phyloP scores from a whole-genome alignment of 1,140 invertebrate genomes.

The Drosophila gunungcola region DNA sequence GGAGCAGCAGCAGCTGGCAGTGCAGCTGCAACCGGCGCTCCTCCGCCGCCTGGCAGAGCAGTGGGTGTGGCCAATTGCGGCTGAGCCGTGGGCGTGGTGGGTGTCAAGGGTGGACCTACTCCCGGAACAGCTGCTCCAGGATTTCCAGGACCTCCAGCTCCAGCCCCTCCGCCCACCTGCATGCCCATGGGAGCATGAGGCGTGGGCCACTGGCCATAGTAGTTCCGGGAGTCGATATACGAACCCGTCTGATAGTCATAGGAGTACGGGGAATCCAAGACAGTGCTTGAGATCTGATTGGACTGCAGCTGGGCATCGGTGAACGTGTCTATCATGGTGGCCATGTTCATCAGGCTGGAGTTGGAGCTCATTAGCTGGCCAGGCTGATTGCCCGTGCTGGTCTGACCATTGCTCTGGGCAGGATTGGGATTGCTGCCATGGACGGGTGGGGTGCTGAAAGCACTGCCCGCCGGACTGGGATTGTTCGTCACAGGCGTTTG shows the following conservation, averaged over 20 bases:
- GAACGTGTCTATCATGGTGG: constrained; percentile 90
- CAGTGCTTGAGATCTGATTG: constrained; percentile 92
- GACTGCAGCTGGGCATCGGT: constrained; percentile 91
- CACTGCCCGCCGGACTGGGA: constrained; percentile 82
- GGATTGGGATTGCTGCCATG: constrained; percentile 59
- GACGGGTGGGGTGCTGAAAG: constrained; percentile 80
- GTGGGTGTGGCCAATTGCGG: constrained; percentile 19
- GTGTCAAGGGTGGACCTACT: constrained; percentile 46
- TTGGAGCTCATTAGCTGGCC: constrained; percentile 85
- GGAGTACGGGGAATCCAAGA: constrained; percentile 90
- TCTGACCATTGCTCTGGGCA: constrained; percentile 31
- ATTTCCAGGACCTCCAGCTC: neutral
- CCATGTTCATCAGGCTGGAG: constrained; percentile 88
- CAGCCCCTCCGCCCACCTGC: constrained; percentile 26
- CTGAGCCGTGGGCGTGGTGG: constrained; percentile 62
- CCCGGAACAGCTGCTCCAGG: constrained; percentile 7
- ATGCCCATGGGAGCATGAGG: constrained; percentile 66
- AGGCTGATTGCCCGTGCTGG: constrained; percentile 33
- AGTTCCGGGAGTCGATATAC: constrained; percentile 84
- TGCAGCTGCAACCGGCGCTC: constrained; percentile 20
- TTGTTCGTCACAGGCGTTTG: constrained; percentile 85
- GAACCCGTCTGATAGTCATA: constrained; percentile 87
- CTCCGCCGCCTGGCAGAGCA: constrained; percentile 19
- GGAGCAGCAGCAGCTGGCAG: constrained; percentile 28
- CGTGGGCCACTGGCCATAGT: constrained; percentile 82